Conservation (phyloP, 2,113 vertebrate genomes). For the Rhombomys opimus region DNA sequence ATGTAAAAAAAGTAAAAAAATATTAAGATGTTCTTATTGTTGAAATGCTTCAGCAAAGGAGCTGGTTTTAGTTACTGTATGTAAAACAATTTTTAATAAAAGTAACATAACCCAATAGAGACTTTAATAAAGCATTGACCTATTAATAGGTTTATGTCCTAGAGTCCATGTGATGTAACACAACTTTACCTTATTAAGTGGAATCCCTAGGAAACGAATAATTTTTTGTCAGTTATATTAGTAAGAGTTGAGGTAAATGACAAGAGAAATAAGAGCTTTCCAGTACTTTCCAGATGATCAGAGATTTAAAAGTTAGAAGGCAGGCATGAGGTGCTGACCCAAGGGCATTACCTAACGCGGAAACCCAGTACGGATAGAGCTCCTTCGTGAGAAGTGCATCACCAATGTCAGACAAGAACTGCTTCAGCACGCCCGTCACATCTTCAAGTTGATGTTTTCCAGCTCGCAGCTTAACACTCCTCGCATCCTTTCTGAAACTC, state of each 20-base stretch:
- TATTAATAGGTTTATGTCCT: neutral
- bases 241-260: neutral
- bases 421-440: conserved; percentile 93
- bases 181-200: neutral
- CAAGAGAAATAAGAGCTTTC: neutral
- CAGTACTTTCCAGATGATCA: neutral
- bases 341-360: conserved; percentile 90
- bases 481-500: conserved; percentile 93
- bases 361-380: conserved; percentile 98
- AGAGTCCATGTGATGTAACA: neutral
- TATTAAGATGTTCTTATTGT: conserved; percentile 15
- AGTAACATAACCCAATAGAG: neutral
- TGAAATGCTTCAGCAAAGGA: neutral
- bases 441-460: conserved; percentile 94
- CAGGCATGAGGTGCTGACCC: neutral
- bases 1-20: too few relatives aligned
- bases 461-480: conserved; percentile 93
- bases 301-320: neutral
- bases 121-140: conserved; percentile 25
- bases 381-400: conserved; percentile 96
- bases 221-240: neutral
- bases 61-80: neutral
- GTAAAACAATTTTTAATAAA: conserved; percentile 4
- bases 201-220: neutral
- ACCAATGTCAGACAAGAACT: conserved; percentile 92